These are phyloP conservation scores for Diabrotica virgifera DNA, from an alignment of 1,140 invertebrate genomes.

Conservation along the genomic window DNA sequence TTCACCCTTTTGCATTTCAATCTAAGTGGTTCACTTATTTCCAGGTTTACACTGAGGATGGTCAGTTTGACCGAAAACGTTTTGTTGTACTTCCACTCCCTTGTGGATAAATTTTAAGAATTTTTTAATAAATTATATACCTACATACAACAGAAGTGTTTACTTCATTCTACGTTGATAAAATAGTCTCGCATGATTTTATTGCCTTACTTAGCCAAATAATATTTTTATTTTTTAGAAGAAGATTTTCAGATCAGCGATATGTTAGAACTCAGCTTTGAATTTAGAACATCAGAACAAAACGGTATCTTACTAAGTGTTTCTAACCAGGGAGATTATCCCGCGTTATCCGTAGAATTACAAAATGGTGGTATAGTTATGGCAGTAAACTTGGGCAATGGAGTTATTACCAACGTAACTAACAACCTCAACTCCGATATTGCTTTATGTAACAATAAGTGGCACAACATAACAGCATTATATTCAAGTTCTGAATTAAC, in stretches of 20 bases:
- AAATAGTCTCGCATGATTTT: too few species aligned
- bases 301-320: constrained; percentile 77
- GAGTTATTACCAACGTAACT: constrained; percentile 58
- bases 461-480: constrained; percentile 78
- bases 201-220: neutral
- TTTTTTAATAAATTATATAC: too few species aligned
- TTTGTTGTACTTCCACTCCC: too few species aligned
- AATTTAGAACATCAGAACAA: constrained; percentile 80
- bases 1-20: too few species aligned
- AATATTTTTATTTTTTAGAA: constrained; percentile 52
- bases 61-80: too few species aligned
- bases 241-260: constrained; percentile 67
- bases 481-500: constrained; percentile 68
- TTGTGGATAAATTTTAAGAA: too few species aligned
- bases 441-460: constrained; percentile 78
- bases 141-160: too few species aligned
- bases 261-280: constrained; percentile 69
- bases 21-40: too few species aligned
- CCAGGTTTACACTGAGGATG: too few species aligned
- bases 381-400: constrained; percentile 65
- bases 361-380: constrained; percentile 74
- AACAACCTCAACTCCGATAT: constrained; percentile 60
- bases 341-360: constrained; percentile 73
- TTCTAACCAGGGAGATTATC: constrained; percentile 58
- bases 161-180: too few species aligned